Conservation (phyloP, 1,140 invertebrate species). For the Drosophila repleta region DNA sequence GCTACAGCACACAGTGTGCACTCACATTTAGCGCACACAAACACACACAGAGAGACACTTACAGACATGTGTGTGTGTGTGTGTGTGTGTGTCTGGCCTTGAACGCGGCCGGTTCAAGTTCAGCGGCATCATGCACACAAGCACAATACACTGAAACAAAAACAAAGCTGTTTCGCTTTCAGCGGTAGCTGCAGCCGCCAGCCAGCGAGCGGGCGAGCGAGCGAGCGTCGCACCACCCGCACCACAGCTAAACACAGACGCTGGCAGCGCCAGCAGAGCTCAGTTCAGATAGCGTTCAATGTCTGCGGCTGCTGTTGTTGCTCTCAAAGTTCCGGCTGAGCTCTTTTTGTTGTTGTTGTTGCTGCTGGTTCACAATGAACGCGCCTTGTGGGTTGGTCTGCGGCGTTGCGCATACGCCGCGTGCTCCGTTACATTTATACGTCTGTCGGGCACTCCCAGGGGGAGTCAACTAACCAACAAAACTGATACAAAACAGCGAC, state of each 20-base stretch:
- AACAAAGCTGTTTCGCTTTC: constrained; percentile 64
- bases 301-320: constrained; percentile 27
- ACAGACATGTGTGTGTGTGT: too few relatives aligned
- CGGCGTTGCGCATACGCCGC: constrained; percentile 71
- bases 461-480: constrained; percentile 25
- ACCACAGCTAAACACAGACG: constrained; percentile 19
- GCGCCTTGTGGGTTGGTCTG: constrained; percentile 52
- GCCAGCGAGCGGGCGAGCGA: too few relatives aligned
- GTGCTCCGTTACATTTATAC: constrained; percentile 51
- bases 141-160: constrained; percentile 39
- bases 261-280: constrained; percentile 23
- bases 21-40: constrained; percentile 25
- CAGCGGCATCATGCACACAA: constrained; percentile 59
- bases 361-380: constrained; percentile 52
- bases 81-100: constrained; percentile 48
- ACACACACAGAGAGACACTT: too few relatives aligned
- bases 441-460: constrained; percentile 29
- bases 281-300: constrained; percentile 29
- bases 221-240: constrained; percentile 50
- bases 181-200: constrained; percentile 47
- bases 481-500: constrained; percentile 18
- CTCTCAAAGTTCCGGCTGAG: constrained; percentile 73
- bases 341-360: constrained; percentile 28
- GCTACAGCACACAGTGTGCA: constrained; percentile 19
- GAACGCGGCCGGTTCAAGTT: constrained; percentile 72